Evolutionary conservation across 2,888 invertebrate species (phyloP), one percentile per base, ranked within the genome.

Genomic region (Parochlus steinenii): DNA sequence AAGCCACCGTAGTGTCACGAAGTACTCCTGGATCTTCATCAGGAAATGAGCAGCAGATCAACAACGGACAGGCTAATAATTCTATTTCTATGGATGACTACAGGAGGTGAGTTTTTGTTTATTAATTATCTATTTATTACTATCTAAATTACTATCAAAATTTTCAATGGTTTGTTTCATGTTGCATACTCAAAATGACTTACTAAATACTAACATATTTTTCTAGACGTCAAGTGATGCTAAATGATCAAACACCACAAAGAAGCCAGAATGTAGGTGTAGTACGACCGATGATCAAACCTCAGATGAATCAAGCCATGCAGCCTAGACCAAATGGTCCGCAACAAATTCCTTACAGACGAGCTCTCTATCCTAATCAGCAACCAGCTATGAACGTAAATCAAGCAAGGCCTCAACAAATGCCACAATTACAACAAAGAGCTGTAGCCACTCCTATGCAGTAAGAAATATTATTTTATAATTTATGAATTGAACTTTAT

Each of bases 1-100:
- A 63, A 6, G 65, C 65, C 4, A 65, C 65, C 3, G 63, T 64
- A 41, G 52, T 65, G 11, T 57, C 41, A 10, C 45, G 44, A 34
- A 36, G 42, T 18, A 39, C 42, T 30, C 26, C n/a, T n/a, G 31
- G 23, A 15, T n/a, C 31, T 10, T 19, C 23, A 40, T 32, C 39
- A 35, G 26, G 23, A 31, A 32, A 31, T 16, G 7, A 37, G 28
- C 19, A 18, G 25, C 23, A 22, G 16, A 11, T 14, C 25, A 25
- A 28, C 28, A 30, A 25, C 29, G 18, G 18, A 37, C 23, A 19
- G 17, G 18, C 22, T 15, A 11, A 22, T 29, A 11, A 15, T 23
- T 19, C 32, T 16, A 27, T 25, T 22, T 19, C 30, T 16, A 27
- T 19, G 12, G 30, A n/a, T 12, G 12, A 31, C 4, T 28, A 37